phyloP scores from a whole-genome alignment of 2,888 invertebrate genomes.

The Luperina testacea region DNA sequence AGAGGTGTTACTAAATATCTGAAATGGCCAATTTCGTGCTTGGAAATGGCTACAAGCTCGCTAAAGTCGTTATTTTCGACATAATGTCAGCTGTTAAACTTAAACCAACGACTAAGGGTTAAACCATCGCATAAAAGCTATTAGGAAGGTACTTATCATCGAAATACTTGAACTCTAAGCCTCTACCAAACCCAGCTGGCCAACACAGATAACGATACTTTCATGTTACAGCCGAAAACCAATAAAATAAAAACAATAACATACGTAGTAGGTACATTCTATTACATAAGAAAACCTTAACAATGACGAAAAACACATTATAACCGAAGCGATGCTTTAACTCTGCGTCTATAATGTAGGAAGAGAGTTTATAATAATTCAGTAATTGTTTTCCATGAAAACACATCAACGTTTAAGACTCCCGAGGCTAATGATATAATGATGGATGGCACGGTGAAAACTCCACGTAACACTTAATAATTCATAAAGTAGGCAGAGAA shows the following conservation, averaged over 20 bases:
- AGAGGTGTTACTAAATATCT: constrained; percentile 27
- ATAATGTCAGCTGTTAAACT: constrained; percentile 12
- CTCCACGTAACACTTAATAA: constrained; percentile 74
- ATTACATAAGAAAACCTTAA: constrained; percentile 16
- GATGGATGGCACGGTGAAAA: constrained; percentile 69
- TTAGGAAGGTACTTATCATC: background rate
- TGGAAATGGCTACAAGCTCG: constrained; percentile 8
- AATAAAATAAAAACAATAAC: background rate
- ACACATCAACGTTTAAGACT: constrained; percentile 63
- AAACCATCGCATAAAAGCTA: background rate
- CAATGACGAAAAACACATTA: constrained; percentile 5
- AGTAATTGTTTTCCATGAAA: constrained; percentile 73
- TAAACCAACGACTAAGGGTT: background rate
- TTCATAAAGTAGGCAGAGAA: constrained; percentile 70
- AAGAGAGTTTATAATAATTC: constrained; percentile 63
- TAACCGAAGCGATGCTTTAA: constrained; percentile 44
- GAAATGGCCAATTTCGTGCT: constrained; percentile 8
- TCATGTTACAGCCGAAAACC: background rate
- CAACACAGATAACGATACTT: background rate
- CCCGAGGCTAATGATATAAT: constrained; percentile 73
- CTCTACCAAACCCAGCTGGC: too few species aligned
- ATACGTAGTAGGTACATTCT: background rate
- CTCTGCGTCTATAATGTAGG: constrained; percentile 11
- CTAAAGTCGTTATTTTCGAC: constrained; percentile 14
- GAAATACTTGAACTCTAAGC: too few species aligned